A percentile compares a stretch with the other conserved stretches of the same genome.
Evolutionary conservation across 2,113 vertebrate species (phyloP).

Genomic region (Anoura caudifer): DNA sequence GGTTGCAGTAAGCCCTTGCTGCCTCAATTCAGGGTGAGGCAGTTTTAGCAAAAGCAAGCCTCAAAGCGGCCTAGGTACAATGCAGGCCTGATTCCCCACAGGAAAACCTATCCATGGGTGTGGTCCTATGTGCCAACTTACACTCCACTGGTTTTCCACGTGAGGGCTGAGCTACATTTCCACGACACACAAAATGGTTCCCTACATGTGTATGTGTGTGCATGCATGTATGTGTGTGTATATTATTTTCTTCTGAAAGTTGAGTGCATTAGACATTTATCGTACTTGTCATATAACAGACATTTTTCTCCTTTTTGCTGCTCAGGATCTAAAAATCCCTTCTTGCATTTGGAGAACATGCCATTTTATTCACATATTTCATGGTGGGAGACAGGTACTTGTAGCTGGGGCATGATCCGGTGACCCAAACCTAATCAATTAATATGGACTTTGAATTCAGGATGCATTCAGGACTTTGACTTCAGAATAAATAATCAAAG

Average conservation of each 20-base stretch:
- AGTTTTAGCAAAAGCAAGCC: too few species aligned
- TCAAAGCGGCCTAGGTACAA: too few species aligned
- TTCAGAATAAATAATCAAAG: neutral
- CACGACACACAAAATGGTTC: too few species aligned
- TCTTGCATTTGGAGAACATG: neutral
- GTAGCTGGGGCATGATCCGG: neutral
- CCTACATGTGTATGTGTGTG: neutral
- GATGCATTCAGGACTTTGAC: neutral
- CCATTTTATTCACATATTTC: neutral
- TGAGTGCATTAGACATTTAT: neutral
- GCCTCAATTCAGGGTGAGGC: too few species aligned
- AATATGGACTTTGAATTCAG: neutral
- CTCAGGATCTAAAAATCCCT: neutral
- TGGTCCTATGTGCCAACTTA: too few species aligned
- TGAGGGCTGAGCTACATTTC: too few species aligned
- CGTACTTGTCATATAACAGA: neutral
- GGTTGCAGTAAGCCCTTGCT: too few species aligned
- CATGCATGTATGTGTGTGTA: neutral
- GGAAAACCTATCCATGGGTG: too few species aligned
- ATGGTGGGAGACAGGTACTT: neutral
- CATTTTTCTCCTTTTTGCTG: neutral
- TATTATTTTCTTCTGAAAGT: neutral
- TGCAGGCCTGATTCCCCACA: too few species aligned
- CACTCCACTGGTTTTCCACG: too few species aligned
- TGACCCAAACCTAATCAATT: neutral